Evolutionary conservation across 2,888 invertebrate species (phyloP), one percentile per base, ranked within the genome.

Genomic region (Eupithecia inturbata): DNA sequence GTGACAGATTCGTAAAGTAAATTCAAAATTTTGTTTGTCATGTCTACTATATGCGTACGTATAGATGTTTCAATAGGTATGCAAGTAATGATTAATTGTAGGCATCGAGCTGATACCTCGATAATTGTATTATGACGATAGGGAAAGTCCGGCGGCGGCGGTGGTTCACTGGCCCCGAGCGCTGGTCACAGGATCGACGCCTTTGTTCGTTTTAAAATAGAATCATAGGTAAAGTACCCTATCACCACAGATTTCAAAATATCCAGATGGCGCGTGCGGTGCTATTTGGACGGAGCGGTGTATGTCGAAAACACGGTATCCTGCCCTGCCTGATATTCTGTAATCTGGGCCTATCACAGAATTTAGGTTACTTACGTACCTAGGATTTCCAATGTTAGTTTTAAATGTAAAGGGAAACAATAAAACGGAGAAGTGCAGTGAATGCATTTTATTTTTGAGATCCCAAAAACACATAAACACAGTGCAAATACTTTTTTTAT

Each of bases 401-500:
- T 1, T 36, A 6, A 39, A 36, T 33, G 14, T 60, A 36, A 63
- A 53, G 53, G 19, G 26, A 31, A 49, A 41, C 83, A 83, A 77
- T 83, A 83, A 77, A 79, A 82, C 83, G 85, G 68, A 71, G 57
- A 78, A 70, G 78, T 89, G 88, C 90, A 91, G 86, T 89, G 88
- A 90, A 89, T 91, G 91, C 86, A 89, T 89, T 92, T 92, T 93
- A 92, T 94, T 94, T 93, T 92, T 93, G 94, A 94, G 94, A 95
- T 94, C 94, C 92, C 94, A 94, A 95, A 94, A 94, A 95, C 93
- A 93, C 93, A 90, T 91, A 91, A 92, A 94, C 92, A 83, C 92
- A 83, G 92, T 92, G 92, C 91, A 90, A 85, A 84, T 82, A 81
- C 74, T 83, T 82, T 83, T 79, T 81, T 79, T 41, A 66, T 57